These are phyloP conservation scores for Propithecus perrieri DNA, from an alignment of 2,797 vertebrate species.

Conservation along the genomic window DNA sequence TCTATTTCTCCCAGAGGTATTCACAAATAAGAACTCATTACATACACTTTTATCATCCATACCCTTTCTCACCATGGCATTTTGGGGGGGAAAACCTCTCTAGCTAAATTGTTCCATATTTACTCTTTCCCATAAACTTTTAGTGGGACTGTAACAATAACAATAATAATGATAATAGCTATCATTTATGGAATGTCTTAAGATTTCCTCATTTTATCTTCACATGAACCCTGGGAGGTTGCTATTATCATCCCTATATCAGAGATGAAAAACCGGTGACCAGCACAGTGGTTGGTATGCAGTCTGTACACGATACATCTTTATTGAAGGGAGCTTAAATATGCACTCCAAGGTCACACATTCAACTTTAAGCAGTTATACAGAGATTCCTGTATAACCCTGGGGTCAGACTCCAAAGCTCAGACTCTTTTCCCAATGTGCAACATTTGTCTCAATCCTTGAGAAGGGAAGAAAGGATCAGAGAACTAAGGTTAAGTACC, in stretches of 20 bases:
- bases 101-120: constrained; percentile 34
- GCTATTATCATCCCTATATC: not conserved
- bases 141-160: not conserved
- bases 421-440: not conserved
- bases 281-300: not conserved
- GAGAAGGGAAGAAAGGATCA: not conserved
- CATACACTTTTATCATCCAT: constrained; percentile 34
- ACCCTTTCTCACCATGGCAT: not conserved
- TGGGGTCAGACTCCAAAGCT: not conserved
- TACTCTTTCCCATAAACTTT: constrained; percentile 55
- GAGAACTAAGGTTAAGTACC: not conserved
- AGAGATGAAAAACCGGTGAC: not conserved
- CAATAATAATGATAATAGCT: not conserved
- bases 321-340: not conserved
- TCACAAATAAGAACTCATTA: constrained; percentile 58
- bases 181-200: constrained; percentile 16
- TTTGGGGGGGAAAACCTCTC: not conserved
- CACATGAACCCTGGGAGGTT: not conserved
- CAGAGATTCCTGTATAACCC: not conserved
- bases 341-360: not conserved
- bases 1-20: constrained; percentile 34
- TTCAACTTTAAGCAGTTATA: constrained; percentile 8
- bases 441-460: not conserved
- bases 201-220: constrained; percentile 6
- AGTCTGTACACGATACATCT: not conserved